phyloP scores from a whole-genome alignment of 2,888 invertebrate species.

The Phalangium opilio region DNA sequence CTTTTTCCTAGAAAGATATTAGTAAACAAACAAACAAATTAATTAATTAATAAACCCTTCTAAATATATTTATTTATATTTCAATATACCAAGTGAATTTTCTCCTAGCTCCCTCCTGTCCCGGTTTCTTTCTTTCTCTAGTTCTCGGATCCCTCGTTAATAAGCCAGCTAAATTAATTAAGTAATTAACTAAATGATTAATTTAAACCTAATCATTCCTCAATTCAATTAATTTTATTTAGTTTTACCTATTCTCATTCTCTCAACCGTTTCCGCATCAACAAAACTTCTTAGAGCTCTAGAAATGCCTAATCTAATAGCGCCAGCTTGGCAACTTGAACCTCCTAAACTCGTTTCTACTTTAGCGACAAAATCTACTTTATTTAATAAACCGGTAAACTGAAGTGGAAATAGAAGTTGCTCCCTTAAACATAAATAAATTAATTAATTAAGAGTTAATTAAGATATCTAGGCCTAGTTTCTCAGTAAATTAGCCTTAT shows the following conservation, averaged over 20 bases:
- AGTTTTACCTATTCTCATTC: conserved; percentile 71
- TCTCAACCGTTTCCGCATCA: conserved; percentile 53
- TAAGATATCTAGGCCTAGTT: too few relatives aligned
- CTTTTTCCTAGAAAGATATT: too few relatives aligned
- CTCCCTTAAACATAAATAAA: conserved; percentile 35
- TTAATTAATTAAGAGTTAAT: background rate
- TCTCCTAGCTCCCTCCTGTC: conserved; percentile 73
- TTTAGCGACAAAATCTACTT: conserved; percentile 63
- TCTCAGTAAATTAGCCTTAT: too few relatives aligned
- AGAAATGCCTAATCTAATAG: conserved; percentile 74
- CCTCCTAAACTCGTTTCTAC: conserved; percentile 43
- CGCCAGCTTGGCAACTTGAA: conserved; percentile 66
- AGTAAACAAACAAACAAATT: too few relatives aligned
- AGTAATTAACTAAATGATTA: conserved; percentile 15
- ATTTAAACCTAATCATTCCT: conserved; percentile 4
- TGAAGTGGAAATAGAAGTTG: conserved; percentile 62
- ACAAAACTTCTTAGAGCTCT: conserved; percentile 69
- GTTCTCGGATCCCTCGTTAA: conserved; percentile 60
- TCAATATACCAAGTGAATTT: conserved; percentile 61
- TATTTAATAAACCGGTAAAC: conserved; percentile 54
- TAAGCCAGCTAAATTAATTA: conserved; percentile 63
- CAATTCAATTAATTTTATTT: too few relatives aligned
- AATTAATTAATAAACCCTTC: too few relatives aligned
- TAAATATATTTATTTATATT: too few relatives aligned
- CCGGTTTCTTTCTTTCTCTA: conserved; percentile 80